Percentiles rank a stretch among this genome's conserved stretches.
phyloP scores from a whole-genome alignment of 2,888 invertebrate genomes.

The Lasioglossum calceatum region DNA sequence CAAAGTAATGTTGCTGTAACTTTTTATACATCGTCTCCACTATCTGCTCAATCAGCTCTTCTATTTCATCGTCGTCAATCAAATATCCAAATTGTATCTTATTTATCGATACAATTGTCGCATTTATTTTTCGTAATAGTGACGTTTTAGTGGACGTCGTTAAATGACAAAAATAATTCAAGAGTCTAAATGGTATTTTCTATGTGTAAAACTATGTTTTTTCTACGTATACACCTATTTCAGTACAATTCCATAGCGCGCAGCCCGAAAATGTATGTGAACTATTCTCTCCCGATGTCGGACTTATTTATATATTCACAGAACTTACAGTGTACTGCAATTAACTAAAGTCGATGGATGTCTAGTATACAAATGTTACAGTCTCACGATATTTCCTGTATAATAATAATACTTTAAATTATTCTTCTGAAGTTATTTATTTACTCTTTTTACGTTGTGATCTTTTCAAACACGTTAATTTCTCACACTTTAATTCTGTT shows the following conservation, averaged over 20 bases:
- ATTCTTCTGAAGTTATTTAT: constrained; percentile 10
- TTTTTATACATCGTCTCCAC: constrained; percentile 54
- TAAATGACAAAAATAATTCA: constrained; percentile 35
- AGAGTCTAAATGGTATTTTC: constrained; percentile 40
- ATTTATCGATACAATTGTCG: constrained; percentile 38
- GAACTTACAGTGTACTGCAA: constrained; percentile 26
- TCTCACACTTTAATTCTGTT: neutral
- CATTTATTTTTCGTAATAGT: constrained; percentile 50
- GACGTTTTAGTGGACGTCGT: constrained; percentile 8
- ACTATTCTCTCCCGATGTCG: neutral
- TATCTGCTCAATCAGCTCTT: constrained; percentile 39
- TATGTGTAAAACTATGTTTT: constrained; percentile 33
- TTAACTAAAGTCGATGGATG: constrained; percentile 27
- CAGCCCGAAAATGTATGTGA: constrained; percentile 5
- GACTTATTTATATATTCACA: constrained; percentile 17
- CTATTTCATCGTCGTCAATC: constrained; percentile 23
- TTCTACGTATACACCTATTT: constrained; percentile 31
- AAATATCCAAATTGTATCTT: constrained; percentile 28
- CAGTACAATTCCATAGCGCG: constrained; percentile 17
- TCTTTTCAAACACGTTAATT: neutral
- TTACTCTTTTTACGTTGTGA: neutral
- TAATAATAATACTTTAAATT: constrained; percentile 29
- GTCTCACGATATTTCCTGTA: constrained; percentile 20
- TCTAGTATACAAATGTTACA: constrained; percentile 30
- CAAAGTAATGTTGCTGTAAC: constrained; percentile 49